A percentile compares a stretch with the other conserved stretches of the same genome.
Conservation (phyloP, 2,113 vertebrate genomes). For the Gallinago media region DNA sequence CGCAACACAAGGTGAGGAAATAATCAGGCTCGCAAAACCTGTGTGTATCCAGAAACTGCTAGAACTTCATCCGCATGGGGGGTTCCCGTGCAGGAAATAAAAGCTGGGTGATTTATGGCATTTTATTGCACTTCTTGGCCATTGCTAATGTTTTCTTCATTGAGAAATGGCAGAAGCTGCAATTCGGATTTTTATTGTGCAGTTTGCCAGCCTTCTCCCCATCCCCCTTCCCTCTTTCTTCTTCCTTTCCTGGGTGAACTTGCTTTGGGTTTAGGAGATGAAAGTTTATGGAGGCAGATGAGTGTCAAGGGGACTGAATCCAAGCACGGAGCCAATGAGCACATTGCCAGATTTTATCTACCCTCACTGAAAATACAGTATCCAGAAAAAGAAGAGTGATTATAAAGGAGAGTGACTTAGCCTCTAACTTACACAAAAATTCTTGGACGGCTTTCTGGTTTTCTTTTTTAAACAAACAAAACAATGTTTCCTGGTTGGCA, state of each 20-base stretch:
- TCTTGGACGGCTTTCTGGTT: constrained; percentile 63
- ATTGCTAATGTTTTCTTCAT: constrained; percentile 77
- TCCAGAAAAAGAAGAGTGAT: constrained; percentile 67
- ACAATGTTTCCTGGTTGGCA: constrained; percentile 74
- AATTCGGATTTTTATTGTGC: constrained; percentile 73
- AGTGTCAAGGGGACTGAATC: constrained; percentile 62
- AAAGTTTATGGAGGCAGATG: constrained; percentile 73
- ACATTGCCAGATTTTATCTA: constrained; percentile 71
- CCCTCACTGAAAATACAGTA: constrained; percentile 68
- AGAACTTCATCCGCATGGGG: constrained; percentile 47
- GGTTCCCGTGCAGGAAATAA: constrained; percentile 59
- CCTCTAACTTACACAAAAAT: constrained; percentile 74
- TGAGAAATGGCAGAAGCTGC: constrained; percentile 75
- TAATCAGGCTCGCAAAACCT: constrained; percentile 54
- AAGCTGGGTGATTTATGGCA: constrained; percentile 69
- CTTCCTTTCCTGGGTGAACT: constrained; percentile 73
- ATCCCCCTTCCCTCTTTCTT: constrained; percentile 10
- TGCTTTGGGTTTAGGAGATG: constrained; percentile 69
- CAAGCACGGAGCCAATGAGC: constrained; percentile 57
- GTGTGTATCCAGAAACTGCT: constrained; percentile 1
- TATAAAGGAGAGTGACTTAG: constrained; percentile 72
- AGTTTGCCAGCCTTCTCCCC: constrained; percentile 16
- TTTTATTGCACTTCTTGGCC: constrained; percentile 70
- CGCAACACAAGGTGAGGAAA: constrained; percentile 41
- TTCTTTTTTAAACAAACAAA: constrained; percentile 78